phyloP scores from a whole-genome alignment of 2,797 vertebrate species.

The Myripristis jacobus region DNA sequence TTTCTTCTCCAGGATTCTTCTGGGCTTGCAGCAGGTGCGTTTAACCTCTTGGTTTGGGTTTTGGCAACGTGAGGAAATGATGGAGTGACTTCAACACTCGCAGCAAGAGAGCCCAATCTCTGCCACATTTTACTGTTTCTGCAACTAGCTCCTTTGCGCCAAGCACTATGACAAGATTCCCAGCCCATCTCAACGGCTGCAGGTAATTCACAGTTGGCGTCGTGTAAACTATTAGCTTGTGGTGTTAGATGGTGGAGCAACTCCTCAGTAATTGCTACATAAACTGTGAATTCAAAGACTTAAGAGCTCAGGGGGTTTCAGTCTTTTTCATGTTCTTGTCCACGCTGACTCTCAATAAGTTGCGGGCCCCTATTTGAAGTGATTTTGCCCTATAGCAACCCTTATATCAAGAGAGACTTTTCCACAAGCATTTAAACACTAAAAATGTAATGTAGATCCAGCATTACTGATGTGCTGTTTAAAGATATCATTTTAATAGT shows the following conservation, averaged over 20 bases:
- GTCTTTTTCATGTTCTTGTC: too few species aligned
- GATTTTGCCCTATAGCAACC: too few species aligned
- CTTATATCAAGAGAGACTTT: too few species aligned
- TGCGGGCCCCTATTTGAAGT: too few species aligned
- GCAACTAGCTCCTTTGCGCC: neutral
- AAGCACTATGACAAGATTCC: neutral
- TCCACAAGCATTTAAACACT: too few species aligned
- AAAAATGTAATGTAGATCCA: too few species aligned
- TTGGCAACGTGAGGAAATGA: conserved; percentile 5
- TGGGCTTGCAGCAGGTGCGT: neutral
- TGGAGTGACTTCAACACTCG: neutral
- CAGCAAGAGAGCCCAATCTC: neutral
- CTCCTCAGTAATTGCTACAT: neutral
- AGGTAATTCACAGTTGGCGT: conserved; percentile 2
- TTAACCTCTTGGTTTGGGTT: neutral
- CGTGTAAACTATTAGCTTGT: neutral
- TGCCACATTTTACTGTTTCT: conserved; percentile 1
- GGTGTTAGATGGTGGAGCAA: neutral
- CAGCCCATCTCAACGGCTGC: neutral
- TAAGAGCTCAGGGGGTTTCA: neutral
- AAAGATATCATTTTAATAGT: too few species aligned
- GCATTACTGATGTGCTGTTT: too few species aligned
- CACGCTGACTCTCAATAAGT: too few species aligned
- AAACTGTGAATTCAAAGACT: conserved; percentile 2
- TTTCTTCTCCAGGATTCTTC: conserved; percentile 2